Evolutionary conservation across 2,888 invertebrate genomes (phyloP).

Genomic region (Epirrhoe alternata): DNA sequence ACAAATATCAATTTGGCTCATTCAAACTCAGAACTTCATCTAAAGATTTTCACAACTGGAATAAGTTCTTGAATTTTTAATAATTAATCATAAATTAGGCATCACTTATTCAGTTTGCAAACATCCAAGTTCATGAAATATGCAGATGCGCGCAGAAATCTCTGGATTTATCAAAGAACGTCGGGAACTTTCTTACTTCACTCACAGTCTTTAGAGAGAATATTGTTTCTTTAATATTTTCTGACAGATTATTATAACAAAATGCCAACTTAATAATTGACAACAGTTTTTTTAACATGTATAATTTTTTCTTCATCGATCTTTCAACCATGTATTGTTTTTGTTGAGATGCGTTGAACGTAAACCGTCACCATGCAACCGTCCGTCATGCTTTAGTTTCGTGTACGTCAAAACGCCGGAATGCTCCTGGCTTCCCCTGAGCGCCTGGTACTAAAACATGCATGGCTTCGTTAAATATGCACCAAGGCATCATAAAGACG

Average conservation of each 20-base stretch:
- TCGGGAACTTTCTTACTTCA: slow-evolving; percentile 27
- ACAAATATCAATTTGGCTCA: not conserved
- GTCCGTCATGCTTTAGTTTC: not conserved
- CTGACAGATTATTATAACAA: not conserved
- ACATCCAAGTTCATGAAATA: slow-evolving; percentile 39
- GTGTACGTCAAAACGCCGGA: slow-evolving; percentile 6
- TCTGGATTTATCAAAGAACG: slow-evolving; percentile 15
- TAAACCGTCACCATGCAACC: not conserved
- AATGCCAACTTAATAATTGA: not conserved
- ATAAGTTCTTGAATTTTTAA: slow-evolving; percentile 23
- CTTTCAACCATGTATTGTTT: not conserved
- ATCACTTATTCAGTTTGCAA: slow-evolving; percentile 41
- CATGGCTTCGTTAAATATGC: slow-evolving; percentile 59
- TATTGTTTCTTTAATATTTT: too few species aligned
- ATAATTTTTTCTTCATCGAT: too few species aligned
- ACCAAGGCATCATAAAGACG: slow-evolving; percentile 59
- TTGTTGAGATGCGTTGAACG: not conserved
- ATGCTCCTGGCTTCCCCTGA: slow-evolving; percentile 9
- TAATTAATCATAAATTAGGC: slow-evolving; percentile 37
- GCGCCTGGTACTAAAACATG: slow-evolving; percentile 43
- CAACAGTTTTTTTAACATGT: not conserved
- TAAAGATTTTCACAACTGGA: slow-evolving; percentile 11
- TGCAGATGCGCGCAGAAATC: slow-evolving; percentile 32
- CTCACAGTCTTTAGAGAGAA: not conserved
- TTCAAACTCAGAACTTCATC: slow-evolving; percentile 7